Evolutionary conservation across 2,797 vertebrate species (phyloP).

Genomic region (Eurystomus glaucurus): DNA sequence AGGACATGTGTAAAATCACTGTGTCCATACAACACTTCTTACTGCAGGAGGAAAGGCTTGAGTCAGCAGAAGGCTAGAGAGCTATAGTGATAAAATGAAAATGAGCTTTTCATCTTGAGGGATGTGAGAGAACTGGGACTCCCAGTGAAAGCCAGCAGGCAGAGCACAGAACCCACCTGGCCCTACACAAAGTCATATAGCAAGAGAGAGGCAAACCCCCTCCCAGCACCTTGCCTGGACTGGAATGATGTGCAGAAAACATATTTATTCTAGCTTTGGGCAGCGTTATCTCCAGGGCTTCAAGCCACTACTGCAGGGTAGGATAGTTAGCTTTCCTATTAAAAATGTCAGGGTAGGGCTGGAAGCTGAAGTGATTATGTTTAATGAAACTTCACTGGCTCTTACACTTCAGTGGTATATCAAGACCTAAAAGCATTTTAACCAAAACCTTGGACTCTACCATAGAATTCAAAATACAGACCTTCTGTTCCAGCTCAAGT

Average conservation of each 20-base stretch:
- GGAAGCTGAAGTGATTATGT: background rate
- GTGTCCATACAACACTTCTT: background rate
- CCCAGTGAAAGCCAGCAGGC: background rate
- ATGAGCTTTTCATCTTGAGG: background rate
- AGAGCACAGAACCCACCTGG: background rate
- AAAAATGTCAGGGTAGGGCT: background rate
- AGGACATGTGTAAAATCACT: background rate
- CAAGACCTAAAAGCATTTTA: conserved; percentile 11
- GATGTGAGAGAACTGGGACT: background rate
- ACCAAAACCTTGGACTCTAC: background rate
- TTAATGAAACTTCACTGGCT: background rate
- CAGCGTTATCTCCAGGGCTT: background rate
- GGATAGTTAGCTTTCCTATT: background rate
- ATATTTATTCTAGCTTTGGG: background rate
- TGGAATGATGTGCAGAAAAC: background rate
- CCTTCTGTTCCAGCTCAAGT: background rate
- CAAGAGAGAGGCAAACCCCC: background rate
- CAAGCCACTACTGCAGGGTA: background rate
- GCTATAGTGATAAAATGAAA: background rate
- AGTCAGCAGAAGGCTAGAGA: conserved; percentile 21
- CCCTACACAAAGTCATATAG: background rate
- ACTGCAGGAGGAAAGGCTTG: conserved; percentile 15
- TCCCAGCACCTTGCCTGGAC: background rate
- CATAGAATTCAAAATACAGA: conserved; percentile 3
- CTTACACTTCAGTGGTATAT: background rate